Base-by-base conservation (phyloP, 2,797 vertebrate species). In the Channallabes apus region DNA sequence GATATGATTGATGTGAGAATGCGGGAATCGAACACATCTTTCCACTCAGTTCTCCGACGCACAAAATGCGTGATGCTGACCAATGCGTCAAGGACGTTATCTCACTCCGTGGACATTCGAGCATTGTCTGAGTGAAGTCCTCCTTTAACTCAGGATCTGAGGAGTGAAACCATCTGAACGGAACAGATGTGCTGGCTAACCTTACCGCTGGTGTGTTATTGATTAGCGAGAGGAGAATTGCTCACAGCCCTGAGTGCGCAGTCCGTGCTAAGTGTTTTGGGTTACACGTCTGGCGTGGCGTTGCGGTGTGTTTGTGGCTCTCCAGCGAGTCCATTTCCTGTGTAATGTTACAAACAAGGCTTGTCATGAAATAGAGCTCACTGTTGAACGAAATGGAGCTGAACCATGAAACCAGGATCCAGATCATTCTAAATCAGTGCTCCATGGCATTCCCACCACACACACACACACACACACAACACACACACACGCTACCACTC, bases 391-490 rank as follows among this genome's bases (percentile, higher is more conserved):
- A 59, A 86, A 79, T 59, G 58, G 68, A 73, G 84, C 22, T 68
- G 58, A 78, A 77, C 27, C 35, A 78, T 41, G 58, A 38, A 51
- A 46, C 54, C 35, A 35, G 59, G 14, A 61, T 68, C 51, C 79
- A 86, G 68, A 69, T 82, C 71, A 24, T 18, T 46, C 46, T 58
- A 86, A 76, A 75, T 76, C 71, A 86, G 56, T 27, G 3, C 84
- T 69, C 24, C 83, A 54, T 71, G 62, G 41, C 75, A 54, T 27
- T 41, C 67, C 67, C 46, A 35, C n/a, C 77, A 27, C 22, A 73
- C 85, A 73, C 72, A 18, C 86, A 73, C 79, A 72, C 64, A 73
- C 56, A 65, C 76, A 59, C 84, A 81, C 46, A 83, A 35, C 67
- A 87, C 56, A 71, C 68, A 80, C 67, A 83, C n/a, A 51, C 69